phyloP scores from a whole-genome alignment of 2,797 vertebrate species.

The Bryconaethiops microstoma region DNA sequence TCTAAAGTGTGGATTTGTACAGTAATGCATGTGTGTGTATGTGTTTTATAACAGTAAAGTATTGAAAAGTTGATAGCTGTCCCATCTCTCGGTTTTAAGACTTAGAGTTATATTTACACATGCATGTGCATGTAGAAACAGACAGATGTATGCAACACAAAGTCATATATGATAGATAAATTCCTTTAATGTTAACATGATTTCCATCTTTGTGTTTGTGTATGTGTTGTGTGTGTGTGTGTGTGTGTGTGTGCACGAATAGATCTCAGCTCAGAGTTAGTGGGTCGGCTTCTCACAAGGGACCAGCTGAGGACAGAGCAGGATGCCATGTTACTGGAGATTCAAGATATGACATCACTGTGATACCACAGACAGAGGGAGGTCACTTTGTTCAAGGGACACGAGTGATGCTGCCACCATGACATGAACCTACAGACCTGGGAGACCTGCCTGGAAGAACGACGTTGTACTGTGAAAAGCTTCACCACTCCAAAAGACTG shows the following conservation, averaged over 20 bases:
- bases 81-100: background rate
- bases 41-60: background rate
- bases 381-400: conserved; percentile 20
- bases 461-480: conserved; percentile 53
- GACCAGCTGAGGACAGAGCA: conserved; percentile 82
- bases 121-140: background rate
- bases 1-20: background rate
- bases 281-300: conserved; percentile 75
- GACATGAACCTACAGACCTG: conserved; percentile 35
- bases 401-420: conserved; percentile 25
- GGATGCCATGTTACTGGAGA: conserved; percentile 81
- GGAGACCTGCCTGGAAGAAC: conserved; percentile 45
- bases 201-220: background rate
- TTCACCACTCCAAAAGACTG: conserved; percentile 43
- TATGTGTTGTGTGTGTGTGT: background rate
- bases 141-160: background rate
- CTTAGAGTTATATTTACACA: background rate
- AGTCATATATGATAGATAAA: background rate
- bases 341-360: conserved; percentile 77
- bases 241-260: background rate
- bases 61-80: background rate
- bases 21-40: background rate
- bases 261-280: conserved; percentile 81
- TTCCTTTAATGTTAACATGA: background rate
- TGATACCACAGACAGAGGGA: conserved; percentile 44